Evolutionary conservation across 2,113 vertebrate genomes (phyloP).

Genomic region (Bufo bufo): DNA sequence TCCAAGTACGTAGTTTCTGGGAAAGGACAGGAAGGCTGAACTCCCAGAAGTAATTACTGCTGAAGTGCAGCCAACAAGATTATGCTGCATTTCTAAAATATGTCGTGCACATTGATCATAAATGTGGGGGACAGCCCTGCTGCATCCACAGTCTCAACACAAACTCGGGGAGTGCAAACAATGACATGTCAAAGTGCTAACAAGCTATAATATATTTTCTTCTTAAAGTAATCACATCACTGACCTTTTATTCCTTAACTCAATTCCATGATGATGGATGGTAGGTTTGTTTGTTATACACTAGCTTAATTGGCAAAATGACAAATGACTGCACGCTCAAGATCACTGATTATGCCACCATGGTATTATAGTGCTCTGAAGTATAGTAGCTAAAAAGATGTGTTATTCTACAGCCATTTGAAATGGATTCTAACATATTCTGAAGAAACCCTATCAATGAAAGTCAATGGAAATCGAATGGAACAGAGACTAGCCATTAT

Average conservation of each 20-base stretch:
- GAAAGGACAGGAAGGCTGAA: slow-evolving; percentile 27
- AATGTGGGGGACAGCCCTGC: neutral
- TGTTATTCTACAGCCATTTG: neutral
- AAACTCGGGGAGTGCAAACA: neutral
- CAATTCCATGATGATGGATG: neutral
- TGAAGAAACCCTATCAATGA: no score
- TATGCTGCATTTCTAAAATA: neutral
- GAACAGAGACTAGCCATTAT: no score
- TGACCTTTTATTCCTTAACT: neutral
- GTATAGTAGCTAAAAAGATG: neutral
- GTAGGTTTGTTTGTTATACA: neutral
- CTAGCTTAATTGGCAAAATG: neutral
- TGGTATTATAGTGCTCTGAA: neutral
- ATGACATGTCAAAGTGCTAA: neutral
- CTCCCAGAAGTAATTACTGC: slow-evolving; percentile 41
- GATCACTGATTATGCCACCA: neutral
- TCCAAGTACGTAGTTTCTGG: slow-evolving; percentile 33
- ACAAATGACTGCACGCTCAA: neutral
- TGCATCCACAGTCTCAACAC: neutral
- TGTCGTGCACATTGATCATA: slow-evolving; percentile 20
- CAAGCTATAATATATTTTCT: neutral
- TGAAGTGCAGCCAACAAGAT: slow-evolving; percentile 30
- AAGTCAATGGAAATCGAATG: no score
- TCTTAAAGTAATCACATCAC: neutral
- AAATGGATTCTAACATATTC: neutral